Percentiles rank a stretch among this genome's conserved stretches.
These are phyloP conservation scores for Calephelis nemesis DNA, from an alignment of 1,140 invertebrate species.

Conservation along the genomic window DNA sequence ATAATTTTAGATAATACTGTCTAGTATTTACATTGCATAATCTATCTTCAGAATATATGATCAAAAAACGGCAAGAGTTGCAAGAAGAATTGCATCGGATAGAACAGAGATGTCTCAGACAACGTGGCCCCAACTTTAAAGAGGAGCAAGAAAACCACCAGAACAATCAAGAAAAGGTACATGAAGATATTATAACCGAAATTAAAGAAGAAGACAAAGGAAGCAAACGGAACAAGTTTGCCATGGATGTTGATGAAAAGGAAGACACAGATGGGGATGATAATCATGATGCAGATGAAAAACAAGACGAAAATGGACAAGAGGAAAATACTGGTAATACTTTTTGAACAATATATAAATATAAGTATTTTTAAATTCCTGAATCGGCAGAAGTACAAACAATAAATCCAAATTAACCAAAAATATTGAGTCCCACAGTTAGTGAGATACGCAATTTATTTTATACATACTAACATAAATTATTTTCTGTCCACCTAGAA, in stretches of 20 bases:
- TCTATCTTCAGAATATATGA: conserved; percentile 66
- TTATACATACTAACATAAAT: too few relatives aligned
- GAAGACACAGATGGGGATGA: conserved; percentile 58
- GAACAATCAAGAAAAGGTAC: conserved; percentile 16
- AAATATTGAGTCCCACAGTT: too few relatives aligned
- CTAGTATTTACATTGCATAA: not conserved
- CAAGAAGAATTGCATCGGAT: conserved; percentile 65
- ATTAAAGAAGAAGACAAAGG: conserved; percentile 38
- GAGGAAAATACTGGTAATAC: not conserved
- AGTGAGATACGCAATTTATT: too few relatives aligned
- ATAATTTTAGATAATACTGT: too few relatives aligned
- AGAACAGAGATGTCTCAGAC: conserved; percentile 61
- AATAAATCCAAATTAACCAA: too few relatives aligned
- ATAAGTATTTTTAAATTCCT: too few relatives aligned
- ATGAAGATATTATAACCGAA: conserved; percentile 6
- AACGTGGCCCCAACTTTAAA: conserved; percentile 43
- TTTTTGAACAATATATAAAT: not conserved
- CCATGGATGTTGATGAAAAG: conserved; percentile 57
- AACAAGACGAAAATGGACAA: conserved; percentile 36
- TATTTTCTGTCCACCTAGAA: too few relatives aligned
- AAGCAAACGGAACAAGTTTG: conserved; percentile 62
- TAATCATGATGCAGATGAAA: conserved; percentile 36
- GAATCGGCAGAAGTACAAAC: too few relatives aligned
- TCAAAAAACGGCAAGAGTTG: conserved; percentile 62
- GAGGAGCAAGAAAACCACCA: conserved; percentile 41